These are phyloP conservation scores for Leuciscus idus DNA, from an alignment of 2,113 vertebrate genomes.

Conservation along the genomic window DNA sequence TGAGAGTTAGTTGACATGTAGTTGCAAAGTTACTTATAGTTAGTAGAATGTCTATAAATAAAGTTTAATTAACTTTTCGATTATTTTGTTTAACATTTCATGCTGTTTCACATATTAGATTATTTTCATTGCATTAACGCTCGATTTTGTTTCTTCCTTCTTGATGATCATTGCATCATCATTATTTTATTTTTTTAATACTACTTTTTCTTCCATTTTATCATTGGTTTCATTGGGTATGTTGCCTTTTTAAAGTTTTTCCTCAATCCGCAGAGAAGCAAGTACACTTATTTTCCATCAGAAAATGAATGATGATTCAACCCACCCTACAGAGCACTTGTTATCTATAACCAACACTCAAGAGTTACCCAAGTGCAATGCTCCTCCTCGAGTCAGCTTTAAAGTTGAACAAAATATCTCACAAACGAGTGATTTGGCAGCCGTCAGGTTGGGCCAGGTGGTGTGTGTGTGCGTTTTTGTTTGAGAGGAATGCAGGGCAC, in stretches of 20 bases:
- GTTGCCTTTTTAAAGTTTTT: background rate
- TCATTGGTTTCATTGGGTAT: background rate
- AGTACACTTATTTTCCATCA: background rate
- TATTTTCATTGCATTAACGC: background rate
- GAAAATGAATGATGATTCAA: background rate
- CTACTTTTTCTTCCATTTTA: too few relatives aligned
- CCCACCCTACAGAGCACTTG: background rate
- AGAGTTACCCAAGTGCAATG: background rate
- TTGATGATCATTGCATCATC: background rate
- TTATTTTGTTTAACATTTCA: background rate
- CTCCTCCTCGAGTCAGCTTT: background rate
- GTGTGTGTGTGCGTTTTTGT: conserved; percentile 21
- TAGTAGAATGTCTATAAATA: too few relatives aligned
- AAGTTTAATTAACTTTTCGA: background rate
- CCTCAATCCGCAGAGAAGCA: background rate
- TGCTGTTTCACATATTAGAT: background rate
- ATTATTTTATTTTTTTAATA: background rate
- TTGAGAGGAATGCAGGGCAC: conserved; percentile 47
- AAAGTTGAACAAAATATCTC: background rate
- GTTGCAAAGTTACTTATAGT: too few relatives aligned
- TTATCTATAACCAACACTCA: background rate
- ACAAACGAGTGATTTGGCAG: background rate
- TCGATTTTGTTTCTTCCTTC: background rate
- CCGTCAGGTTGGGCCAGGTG: conserved; percentile 18
- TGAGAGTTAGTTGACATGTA: too few relatives aligned